A percentile compares a stretch with the other conserved stretches of the same genome.
These are phyloP conservation scores for Onychostruthus taczanowskii DNA, from an alignment of 2,113 vertebrate species.

Conservation along the genomic window DNA sequence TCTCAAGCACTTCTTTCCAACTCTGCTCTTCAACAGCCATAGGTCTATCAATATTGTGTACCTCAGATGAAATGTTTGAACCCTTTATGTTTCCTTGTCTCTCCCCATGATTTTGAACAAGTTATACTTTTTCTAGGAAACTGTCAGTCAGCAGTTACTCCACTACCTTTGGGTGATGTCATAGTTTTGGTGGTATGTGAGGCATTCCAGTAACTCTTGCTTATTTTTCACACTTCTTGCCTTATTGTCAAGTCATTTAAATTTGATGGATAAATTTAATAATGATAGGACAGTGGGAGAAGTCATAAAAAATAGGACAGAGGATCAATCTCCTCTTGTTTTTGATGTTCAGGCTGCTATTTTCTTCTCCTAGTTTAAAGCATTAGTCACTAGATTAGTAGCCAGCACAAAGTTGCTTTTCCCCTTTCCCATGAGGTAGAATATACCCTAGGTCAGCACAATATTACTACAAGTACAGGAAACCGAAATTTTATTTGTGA, in stretches of 20 bases:
- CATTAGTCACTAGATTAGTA: background rate
- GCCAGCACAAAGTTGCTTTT: background rate
- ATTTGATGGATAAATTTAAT: background rate
- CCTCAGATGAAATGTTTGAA: background rate
- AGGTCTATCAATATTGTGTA: background rate
- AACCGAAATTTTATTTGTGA: background rate
- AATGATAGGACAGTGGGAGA: background rate
- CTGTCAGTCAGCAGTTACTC: background rate
- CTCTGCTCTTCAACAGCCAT: background rate
- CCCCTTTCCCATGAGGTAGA: background rate
- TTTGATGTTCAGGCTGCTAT: background rate
- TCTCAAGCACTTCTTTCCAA: background rate
- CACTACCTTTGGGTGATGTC: background rate
- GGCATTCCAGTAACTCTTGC: background rate
- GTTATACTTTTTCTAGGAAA: background rate
- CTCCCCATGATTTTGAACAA: background rate
- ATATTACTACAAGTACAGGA: background rate
- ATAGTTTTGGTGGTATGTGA: background rate
- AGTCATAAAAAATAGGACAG: background rate
- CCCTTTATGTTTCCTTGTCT: background rate
- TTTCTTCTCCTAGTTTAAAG: background rate
- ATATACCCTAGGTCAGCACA: background rate
- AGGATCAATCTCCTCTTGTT: background rate
- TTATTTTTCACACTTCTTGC: background rate
- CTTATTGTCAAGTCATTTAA: background rate